phyloP scores from a whole-genome alignment of 2,113 vertebrate species.

The Neogobius melanostomus region DNA sequence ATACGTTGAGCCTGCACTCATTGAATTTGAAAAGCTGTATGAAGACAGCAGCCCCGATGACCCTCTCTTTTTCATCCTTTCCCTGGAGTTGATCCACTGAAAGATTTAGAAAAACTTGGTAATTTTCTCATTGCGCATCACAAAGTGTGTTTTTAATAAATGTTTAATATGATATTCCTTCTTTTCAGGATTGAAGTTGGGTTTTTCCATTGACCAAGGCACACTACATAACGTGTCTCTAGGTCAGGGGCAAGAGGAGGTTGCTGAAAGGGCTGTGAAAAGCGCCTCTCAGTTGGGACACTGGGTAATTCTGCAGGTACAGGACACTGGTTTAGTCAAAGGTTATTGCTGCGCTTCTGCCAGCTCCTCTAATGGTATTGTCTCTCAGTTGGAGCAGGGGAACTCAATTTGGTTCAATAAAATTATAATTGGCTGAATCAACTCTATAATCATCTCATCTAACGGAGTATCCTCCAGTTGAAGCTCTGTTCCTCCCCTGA shows the following conservation, averaged over 20 bases:
- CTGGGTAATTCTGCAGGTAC: slow-evolving; percentile 83
- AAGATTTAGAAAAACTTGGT: slow-evolving; percentile 81
- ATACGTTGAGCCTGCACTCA: slow-evolving; percentile 69
- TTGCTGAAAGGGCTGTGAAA: slow-evolving; percentile 73
- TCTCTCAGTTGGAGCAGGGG: slow-evolving; percentile 40
- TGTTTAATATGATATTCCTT: background rate
- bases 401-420: slow-evolving; percentile 74
- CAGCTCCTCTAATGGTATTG: slow-evolving; percentile 57
- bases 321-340: slow-evolving; percentile 2
- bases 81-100: slow-evolving; percentile 79
- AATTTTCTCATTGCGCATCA: slow-evolving; percentile 1
- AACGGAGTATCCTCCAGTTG: slow-evolving; percentile 24
- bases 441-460: slow-evolving; percentile 49
- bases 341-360: slow-evolving; percentile 23
- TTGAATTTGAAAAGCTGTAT: slow-evolving; percentile 78
- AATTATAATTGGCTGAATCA: slow-evolving; percentile 63
- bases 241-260: slow-evolving; percentile 81
- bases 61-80: slow-evolving; percentile 84
- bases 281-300: slow-evolving; percentile 75
- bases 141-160: background rate
- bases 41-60: slow-evolving; percentile 75
- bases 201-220: slow-evolving; percentile 77
- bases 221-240: slow-evolving; percentile 83
- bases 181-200: slow-evolving; percentile 79
- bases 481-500: slow-evolving; percentile 11